Conservation (phyloP, 2,888 invertebrate genomes). For the Scaptomyza cyrtandrae region DNA sequence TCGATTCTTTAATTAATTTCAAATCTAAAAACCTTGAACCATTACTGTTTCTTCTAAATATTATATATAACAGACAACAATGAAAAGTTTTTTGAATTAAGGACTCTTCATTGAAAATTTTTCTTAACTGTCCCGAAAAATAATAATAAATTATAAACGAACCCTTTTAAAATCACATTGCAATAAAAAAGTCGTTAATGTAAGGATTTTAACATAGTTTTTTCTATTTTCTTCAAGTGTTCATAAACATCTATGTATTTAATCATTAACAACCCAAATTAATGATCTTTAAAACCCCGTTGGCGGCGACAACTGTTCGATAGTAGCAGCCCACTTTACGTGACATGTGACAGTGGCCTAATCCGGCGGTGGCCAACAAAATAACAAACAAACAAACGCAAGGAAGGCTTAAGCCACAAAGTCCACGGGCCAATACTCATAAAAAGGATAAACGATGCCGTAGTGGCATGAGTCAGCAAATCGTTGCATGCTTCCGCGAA, state of each 20-base stretch:
- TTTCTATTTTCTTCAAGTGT: constrained; percentile 1
- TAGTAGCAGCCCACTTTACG: constrained; percentile 67
- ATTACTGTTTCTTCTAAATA: too few relatives aligned
- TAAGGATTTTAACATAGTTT: too few relatives aligned
- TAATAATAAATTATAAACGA: too few relatives aligned
- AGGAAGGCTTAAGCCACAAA: constrained; percentile 64
- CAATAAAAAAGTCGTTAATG: too few relatives aligned
- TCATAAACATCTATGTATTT: constrained; percentile 29
- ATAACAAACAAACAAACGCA: background rate
- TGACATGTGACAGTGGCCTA: constrained; percentile 73
- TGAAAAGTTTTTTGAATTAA: too few relatives aligned
- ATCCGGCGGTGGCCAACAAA: constrained; percentile 40
- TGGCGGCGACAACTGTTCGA: constrained; percentile 12
- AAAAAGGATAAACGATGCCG: constrained; percentile 69
- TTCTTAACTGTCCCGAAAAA: too few relatives aligned
- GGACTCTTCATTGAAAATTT: too few relatives aligned
- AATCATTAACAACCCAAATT: constrained; percentile 71
- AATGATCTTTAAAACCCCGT: constrained; percentile 63
- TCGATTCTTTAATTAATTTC: too few relatives aligned
- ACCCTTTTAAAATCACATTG: too few relatives aligned
- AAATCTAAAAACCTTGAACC: too few relatives aligned
- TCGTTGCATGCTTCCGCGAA: constrained; percentile 70
- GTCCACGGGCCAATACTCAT: constrained; percentile 45
- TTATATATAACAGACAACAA: too few relatives aligned
- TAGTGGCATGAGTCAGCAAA: constrained; percentile 48